Percentiles rank a stretch among this genome's conserved stretches.
phyloP scores from a whole-genome alignment of 2,113 vertebrate genomes.

The Grammomys dolichurus region DNA sequence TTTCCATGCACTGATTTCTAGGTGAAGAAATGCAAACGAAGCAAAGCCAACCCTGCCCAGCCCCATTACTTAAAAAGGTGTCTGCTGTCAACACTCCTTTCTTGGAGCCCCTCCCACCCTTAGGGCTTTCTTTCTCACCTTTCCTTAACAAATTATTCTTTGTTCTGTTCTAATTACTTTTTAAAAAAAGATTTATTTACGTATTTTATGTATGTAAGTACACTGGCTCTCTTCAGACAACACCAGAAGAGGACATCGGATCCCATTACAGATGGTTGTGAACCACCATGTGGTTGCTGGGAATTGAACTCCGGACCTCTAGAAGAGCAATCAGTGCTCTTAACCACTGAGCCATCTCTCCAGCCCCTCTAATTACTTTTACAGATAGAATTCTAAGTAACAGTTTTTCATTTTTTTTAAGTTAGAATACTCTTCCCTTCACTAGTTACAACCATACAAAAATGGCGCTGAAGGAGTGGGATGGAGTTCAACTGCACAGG shows the following conservation, averaged over 20 bases:
- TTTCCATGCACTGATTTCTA: conserved; percentile 42
- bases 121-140: not conserved
- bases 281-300: no score
- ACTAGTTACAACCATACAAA: not conserved
- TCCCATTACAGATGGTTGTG: no score
- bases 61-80: not conserved
- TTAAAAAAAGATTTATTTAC: no score
- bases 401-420: conserved; percentile 45
- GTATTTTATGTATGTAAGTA: no score
- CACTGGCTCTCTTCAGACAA: no score
- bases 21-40: not conserved
- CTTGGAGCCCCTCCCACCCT: not conserved
- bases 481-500: not conserved
- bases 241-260: no score
- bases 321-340: no score
- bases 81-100: no score
- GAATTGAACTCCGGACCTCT: no score
- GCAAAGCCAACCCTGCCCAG: not conserved
- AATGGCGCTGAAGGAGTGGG: not conserved
- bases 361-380: not conserved
- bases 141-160: not conserved
- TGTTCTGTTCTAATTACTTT: not conserved
- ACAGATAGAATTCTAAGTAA: conserved; percentile 50
- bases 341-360: no score
- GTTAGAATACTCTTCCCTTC: conserved; percentile 40